Base-by-base conservation (phyloP, 2,888 invertebrate genomes). In the Sphinx pinastri region DNA sequence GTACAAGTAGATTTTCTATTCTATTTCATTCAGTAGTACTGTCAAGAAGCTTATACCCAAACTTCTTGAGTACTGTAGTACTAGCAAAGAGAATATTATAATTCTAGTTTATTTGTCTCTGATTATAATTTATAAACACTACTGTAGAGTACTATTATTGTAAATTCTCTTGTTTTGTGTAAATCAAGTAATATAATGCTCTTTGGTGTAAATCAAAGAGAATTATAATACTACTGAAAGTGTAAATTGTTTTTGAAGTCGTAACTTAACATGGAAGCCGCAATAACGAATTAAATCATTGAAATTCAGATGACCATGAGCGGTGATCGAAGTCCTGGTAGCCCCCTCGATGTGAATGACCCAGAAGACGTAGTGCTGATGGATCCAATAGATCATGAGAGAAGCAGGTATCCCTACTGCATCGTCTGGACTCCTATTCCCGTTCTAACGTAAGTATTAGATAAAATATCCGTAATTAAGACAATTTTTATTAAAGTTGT, bases 351-450 rank as follows among this genome's bases (percentile, higher is more conserved):
- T 67, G 71, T 84, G 19, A 76, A 79, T 72, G 88, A 92, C 75
- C 85, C 81, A 4, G 93, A 93, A 78, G 88, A 91, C 81, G 83
- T 84, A 25, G 86, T 86, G 2, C 80, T 92, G 19, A 92, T 93
- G 92, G 92, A 92, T 81, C 87, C 90, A 25, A 95, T 96, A 63
- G 96, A 96, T 82, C 94, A 89, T 74, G 89, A 93, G 49, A 90
- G 94, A 57, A 94, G 95, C 80, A 94, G 97, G 82, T 99, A 96
- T 91, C 99, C 99, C 0, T 98, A 95, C 86, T 98, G 98, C 82
- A 97, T 99, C 71, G 99, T 99, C 5, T 99, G 99, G 99, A 99
- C 99, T 1, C 99, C 99, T 0, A 97, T 99, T 79, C 99, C 99
- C 2, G 91, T 98, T 68, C 82, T 99, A 79, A 97, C 98, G 97